These are phyloP conservation scores for Leucophenga varia DNA, from an alignment of 1,140 invertebrate genomes.

Conservation along the genomic window DNA sequence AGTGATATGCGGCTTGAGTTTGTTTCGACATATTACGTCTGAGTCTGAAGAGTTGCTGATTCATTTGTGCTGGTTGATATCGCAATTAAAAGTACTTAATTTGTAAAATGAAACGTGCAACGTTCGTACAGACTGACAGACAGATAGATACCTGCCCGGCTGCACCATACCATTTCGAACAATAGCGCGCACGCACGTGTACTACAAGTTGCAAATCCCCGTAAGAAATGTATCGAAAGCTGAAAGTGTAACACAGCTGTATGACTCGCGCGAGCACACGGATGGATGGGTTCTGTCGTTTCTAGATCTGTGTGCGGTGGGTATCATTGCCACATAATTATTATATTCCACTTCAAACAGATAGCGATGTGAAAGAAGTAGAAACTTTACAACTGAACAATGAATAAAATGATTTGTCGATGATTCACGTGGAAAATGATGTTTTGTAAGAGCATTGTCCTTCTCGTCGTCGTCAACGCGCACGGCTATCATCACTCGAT, in stretches of 20 bases:
- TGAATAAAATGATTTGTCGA: constrained; percentile 51
- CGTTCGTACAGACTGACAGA: constrained; percentile 7
- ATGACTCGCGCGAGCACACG: too few relatives aligned
- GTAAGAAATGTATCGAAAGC: not conserved
- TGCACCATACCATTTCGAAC: not conserved
- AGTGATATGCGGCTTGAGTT: too few relatives aligned
- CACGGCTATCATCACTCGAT: constrained; percentile 7
- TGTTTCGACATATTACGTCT: too few relatives aligned
- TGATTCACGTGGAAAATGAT: constrained; percentile 45
- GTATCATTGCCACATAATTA: constrained; percentile 37
- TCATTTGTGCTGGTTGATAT: constrained; percentile 39
- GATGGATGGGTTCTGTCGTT: too few relatives aligned
- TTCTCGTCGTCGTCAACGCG: not conserved
- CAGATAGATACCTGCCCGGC: constrained; percentile 23
- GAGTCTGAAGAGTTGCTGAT: too few relatives aligned
- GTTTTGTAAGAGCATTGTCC: too few relatives aligned
- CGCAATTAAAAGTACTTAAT: constrained; percentile 55
- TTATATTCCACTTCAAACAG: constrained; percentile 51
- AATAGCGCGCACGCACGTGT: constrained; percentile 28
- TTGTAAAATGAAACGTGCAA: constrained; percentile 41
- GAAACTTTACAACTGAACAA: too few relatives aligned
- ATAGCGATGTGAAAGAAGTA: not conserved
- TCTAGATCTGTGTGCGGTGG: not conserved
- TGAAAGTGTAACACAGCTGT: constrained; percentile 41
- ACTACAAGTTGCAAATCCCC: too few relatives aligned